These are phyloP conservation scores for Himalopsyche japonica DNA, from an alignment of 2,888 invertebrate species.

Conservation along the genomic window DNA sequence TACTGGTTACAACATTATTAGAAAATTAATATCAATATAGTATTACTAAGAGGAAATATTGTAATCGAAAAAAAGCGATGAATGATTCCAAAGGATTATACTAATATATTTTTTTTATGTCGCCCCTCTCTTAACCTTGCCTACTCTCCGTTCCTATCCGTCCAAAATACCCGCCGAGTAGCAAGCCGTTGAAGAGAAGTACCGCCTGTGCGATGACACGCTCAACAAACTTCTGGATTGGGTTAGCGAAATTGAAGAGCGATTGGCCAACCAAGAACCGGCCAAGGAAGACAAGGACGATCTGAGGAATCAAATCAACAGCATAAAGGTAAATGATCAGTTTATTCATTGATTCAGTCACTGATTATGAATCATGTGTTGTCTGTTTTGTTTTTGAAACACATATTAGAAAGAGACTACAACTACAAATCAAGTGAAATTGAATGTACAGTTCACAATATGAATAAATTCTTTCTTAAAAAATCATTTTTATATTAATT, in stretches of 20 bases:
- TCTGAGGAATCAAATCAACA: constrained; percentile 85
- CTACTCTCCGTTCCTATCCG: constrained; percentile 46
- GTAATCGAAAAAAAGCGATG: not conserved
- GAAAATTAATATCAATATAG: not conserved
- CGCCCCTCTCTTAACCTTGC: constrained; percentile 48
- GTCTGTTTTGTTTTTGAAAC: not conserved
- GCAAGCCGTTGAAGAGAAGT: constrained; percentile 96
- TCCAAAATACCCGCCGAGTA: constrained; percentile 53
- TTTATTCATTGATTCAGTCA: too few relatives aligned
- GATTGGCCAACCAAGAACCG: constrained; percentile 82
- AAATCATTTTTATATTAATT: too few relatives aligned
- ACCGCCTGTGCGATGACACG: constrained; percentile 87
- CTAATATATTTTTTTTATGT: constrained; percentile 4
- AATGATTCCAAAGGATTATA: not conserved
- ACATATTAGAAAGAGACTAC: not conserved
- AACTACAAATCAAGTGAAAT: too few relatives aligned
- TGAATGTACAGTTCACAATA: too few relatives aligned
- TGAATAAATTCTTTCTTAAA: too few relatives aligned
- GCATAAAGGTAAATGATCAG: constrained; percentile 68
- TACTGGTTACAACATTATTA: not conserved
- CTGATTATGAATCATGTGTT: not conserved
- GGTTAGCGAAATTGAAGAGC: constrained; percentile 83
- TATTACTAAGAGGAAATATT: not conserved
- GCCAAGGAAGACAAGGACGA: constrained; percentile 86
- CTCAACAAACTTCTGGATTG: constrained; percentile 83